Conservation (phyloP, 2,888 invertebrate genomes). For the Agrochola lota region DNA sequence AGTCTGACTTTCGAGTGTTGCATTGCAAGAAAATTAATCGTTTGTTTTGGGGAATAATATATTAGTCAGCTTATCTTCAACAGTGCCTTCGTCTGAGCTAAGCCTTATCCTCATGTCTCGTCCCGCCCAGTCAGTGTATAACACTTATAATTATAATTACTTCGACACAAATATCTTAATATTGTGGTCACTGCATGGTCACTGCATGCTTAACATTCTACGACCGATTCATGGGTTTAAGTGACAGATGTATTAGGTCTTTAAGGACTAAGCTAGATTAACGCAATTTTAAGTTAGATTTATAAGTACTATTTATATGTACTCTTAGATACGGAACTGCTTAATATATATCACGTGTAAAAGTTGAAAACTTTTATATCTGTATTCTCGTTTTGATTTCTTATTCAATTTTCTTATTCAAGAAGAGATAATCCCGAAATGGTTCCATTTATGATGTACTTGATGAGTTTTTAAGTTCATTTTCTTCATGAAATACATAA, state of each 20-base stretch:
- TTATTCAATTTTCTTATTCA: background rate
- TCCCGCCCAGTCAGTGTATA: constrained; percentile 42
- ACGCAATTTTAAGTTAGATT: background rate
- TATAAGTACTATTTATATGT: background rate
- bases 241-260: background rate
- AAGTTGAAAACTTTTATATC: background rate
- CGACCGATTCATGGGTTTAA: background rate
- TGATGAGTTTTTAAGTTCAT: background rate
- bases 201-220: constrained; percentile 11
- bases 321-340: background rate
- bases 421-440: background rate
- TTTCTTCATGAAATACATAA: background rate
- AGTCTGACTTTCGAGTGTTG: background rate
- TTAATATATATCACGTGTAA: background rate
- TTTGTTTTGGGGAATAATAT: background rate
- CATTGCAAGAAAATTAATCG: background rate
- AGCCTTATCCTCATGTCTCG: background rate
- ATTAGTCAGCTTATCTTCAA: background rate
- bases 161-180: constrained; percentile 41
- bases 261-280: background rate
- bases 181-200: constrained; percentile 10
- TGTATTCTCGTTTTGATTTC: background rate
- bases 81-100: background rate
- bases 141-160: constrained; percentile 35
- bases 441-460: background rate